phyloP scores from a whole-genome alignment of 2,113 vertebrate species.

The Caloenas nicobarica region DNA sequence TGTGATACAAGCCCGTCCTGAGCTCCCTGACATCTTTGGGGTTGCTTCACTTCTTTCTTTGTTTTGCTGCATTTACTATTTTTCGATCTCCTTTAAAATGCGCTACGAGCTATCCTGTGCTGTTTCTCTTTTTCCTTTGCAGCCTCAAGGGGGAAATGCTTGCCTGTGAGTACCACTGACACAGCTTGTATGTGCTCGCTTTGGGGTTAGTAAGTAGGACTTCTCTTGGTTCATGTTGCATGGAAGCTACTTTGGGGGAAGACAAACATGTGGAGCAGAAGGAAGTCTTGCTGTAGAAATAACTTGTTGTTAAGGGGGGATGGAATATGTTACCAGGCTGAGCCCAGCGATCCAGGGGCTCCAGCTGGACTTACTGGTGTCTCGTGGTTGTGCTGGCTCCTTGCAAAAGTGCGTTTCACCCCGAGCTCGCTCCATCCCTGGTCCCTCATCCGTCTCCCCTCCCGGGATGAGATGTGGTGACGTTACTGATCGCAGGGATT shows the following conservation, averaged over 20 bases:
- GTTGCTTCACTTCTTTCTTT: neutral
- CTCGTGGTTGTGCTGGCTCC: neutral
- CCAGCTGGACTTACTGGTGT: neutral
- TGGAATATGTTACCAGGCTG: neutral
- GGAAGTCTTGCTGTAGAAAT: neutral
- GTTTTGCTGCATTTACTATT: neutral
- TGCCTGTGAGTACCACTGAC: constrained; percentile 79
- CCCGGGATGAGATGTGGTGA: rapidly evolving
- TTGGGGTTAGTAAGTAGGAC: constrained; percentile 25
- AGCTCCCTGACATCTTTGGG: neutral
- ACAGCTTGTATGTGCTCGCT: constrained; percentile 22
- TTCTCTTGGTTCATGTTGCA: neutral
- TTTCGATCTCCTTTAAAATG: neutral
- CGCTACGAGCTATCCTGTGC: constrained; percentile 38
- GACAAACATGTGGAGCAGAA: neutral
- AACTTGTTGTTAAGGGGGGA: neutral
- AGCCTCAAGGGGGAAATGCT: constrained; percentile 79
- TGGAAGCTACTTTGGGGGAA: neutral
- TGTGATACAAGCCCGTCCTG: neutral
- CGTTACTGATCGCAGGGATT: rapidly evolving
- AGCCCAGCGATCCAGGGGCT: neutral
- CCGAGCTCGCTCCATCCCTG: neutral
- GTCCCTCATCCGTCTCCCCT: no score
- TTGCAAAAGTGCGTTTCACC: neutral
- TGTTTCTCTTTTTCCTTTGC: constrained; percentile 70